Percentiles rank a stretch among this genome's conserved stretches.
These are phyloP conservation scores for Regulus satrapa DNA, from an alignment of 2,113 vertebrate genomes.

Conservation along the genomic window DNA sequence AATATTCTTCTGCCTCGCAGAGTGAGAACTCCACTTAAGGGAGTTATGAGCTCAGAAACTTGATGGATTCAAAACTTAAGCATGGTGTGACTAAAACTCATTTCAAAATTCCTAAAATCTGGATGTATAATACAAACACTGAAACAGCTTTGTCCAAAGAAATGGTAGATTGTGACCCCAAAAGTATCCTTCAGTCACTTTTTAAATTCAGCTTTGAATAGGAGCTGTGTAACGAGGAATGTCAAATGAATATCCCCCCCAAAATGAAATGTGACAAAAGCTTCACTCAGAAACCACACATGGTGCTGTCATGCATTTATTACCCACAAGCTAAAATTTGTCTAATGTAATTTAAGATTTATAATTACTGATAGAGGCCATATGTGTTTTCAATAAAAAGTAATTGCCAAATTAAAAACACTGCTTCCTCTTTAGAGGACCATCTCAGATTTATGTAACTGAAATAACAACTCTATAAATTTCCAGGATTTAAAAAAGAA, in stretches of 20 bases:
- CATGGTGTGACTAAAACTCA: not conserved
- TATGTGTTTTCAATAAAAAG: not conserved
- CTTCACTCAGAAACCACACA: not conserved
- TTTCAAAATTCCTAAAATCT: not conserved
- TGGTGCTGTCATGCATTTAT: not conserved
- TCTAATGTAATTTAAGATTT: not conserved
- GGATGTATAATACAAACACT: not conserved
- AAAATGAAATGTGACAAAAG: not conserved
- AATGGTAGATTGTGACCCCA: not conserved
- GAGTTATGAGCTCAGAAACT: not conserved
- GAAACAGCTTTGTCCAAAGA: not conserved
- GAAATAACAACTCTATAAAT: not conserved
- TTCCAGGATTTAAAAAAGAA: not conserved
- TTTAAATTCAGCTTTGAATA: not conserved
- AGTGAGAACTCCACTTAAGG: not conserved
- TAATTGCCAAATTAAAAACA: not conserved
- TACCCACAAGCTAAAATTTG: not conserved
- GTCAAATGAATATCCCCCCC: not conserved
- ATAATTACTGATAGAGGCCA: conserved; percentile 28
- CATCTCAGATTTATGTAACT: not conserved
- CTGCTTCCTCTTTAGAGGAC: not conserved
- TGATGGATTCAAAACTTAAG: not conserved
- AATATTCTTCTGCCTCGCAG: not conserved
- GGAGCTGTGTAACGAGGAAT: not conserved
- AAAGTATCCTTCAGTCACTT: not conserved